Evolutionary conservation across 2,888 invertebrate genomes (phyloP).

Genomic region (Pseudococcus longispinus): DNA sequence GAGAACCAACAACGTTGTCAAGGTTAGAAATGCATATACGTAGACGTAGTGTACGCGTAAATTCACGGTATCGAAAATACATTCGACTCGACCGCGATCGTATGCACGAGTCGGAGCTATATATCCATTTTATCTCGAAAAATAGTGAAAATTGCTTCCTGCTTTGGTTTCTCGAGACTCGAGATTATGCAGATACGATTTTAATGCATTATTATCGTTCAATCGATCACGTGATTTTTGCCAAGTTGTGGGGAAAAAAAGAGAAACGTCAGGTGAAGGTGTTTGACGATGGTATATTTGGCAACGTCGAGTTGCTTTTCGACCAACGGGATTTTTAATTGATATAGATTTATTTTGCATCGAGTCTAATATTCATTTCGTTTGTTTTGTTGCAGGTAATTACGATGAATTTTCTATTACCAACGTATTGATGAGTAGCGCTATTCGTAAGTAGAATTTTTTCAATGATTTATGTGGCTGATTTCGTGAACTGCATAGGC

Average conservation of each 20-base stretch:
- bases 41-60: background rate
- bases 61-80: background rate
- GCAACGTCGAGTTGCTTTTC: background rate
- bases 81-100: no score
- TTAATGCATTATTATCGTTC: background rate
- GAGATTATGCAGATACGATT: background rate
- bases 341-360: background rate
- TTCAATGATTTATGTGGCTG: background rate
- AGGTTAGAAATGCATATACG: conserved; percentile 22
- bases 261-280: background rate
- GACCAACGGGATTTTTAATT: background rate
- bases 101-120: background rate
- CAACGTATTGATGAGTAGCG: no score
- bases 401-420: background rate
- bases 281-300: background rate
- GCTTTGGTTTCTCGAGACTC: background rate
- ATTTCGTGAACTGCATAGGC: background rate
- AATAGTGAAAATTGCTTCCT: background rate
- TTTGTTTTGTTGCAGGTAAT: background rate
- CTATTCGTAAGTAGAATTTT: background rate
- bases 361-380: background rate
- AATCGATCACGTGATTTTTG: background rate
- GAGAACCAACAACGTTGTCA: conserved; percentile 19
- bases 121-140: background rate
- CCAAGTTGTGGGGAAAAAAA: background rate